Conservation (phyloP, 2,113 vertebrate genomes). For the Acanthisitta chloris region DNA sequence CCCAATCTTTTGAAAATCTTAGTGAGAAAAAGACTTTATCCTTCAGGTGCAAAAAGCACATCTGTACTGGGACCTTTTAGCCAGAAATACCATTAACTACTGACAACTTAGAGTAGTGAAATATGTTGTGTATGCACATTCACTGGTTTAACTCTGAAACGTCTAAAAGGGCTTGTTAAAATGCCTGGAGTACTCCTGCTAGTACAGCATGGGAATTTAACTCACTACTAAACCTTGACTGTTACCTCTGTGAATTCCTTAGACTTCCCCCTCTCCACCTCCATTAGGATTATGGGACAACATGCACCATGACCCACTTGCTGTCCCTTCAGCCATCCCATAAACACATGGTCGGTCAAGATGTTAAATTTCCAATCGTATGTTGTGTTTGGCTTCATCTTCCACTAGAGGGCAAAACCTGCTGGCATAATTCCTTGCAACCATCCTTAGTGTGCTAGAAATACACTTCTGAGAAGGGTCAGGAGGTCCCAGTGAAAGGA, state of each 20-base stretch:
- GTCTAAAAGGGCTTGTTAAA: background rate
- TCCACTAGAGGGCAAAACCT: slow-evolving; percentile 54
- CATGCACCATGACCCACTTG: accelerated
- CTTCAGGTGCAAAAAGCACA: background rate
- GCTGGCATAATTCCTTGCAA: background rate
- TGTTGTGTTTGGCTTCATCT: background rate
- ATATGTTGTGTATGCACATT: background rate
- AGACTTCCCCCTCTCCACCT: background rate
- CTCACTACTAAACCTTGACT: background rate
- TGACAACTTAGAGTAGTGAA: background rate
- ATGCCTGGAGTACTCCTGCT: background rate
- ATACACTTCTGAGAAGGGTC: background rate
- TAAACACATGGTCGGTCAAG: background rate
- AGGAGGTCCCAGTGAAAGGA: background rate
- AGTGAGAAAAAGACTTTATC: background rate
- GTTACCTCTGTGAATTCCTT: background rate
- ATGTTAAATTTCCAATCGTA: background rate
- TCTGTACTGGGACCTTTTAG: accelerated
- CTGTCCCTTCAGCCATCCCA: background rate
- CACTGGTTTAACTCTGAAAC: background rate
- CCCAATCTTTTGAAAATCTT: background rate
- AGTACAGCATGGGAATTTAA: background rate
- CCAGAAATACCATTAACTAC: background rate
- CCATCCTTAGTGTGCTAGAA: background rate
- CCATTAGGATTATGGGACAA: background rate